Base-by-base conservation (phyloP, 2,888 invertebrate species). In the Eristalis tenax region DNA sequence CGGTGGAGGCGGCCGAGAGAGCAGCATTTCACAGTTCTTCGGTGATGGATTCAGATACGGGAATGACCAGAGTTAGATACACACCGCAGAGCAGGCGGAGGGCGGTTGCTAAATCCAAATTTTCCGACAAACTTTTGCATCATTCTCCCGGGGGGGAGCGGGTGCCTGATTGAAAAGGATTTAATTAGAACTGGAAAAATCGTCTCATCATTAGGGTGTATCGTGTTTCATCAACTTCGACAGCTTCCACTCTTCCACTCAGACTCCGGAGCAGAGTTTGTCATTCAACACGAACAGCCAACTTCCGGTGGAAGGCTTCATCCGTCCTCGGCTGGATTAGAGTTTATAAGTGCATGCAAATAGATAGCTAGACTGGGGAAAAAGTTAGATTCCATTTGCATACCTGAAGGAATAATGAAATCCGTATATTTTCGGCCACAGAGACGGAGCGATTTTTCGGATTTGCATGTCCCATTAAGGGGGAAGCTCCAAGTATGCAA, bases 101-200 rank as follows among this genome's bases (percentile, higher is more conserved):
- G 2, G 8, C 0, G 50, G 43, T 1, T 4, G 15, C 43, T 6
- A 18, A 78, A 78, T 71, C 65, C 56, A 32, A 32, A 5, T 50
- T 63, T 26, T 50, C 43, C 8, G 4, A 2, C 35, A 13, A 64
- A 61, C 26, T 63, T 63, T 50, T 10, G 18, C 50, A 63, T 57
- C 38, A 38, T 59, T 57, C 59, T 10, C 28, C 59, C 40, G 50
- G 65, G 38, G 66, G 59, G 32, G 26, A 64, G 74, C 0, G 10
- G 1, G 32, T 10, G 8, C 10, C 32, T 65, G 32, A 61, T 32
- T 35, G 61, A 38, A 76, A 43, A 66, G 68, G 68, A 80, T 76
- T 83, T 76, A 83, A 76, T 83, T 83, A 76, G 83, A 80, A 83
- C 71, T 80, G 59, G 64, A 66, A 80, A 83, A 87, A 83, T 80